Evolutionary conservation across 1,140 invertebrate genomes (phyloP).

Genomic region (Pachyrhynchus sulphureomaculatus): DNA sequence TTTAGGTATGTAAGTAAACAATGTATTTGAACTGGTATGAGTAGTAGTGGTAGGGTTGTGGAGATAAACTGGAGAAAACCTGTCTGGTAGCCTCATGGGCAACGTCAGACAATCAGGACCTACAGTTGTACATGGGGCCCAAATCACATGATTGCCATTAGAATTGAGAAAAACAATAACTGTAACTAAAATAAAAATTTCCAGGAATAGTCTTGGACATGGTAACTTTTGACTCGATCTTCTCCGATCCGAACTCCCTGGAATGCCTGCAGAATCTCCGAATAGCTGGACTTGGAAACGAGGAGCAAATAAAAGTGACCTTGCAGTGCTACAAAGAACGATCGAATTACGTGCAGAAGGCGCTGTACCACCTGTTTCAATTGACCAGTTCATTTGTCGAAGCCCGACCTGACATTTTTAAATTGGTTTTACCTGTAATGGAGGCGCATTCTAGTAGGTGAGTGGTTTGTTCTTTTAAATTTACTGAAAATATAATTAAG

Average conservation of each 20-base stretch:
- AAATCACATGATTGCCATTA: too few relatives aligned
- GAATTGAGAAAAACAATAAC: too few relatives aligned
- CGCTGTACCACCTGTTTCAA: slow-evolving; percentile 71
- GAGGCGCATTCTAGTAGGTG: slow-evolving; percentile 60
- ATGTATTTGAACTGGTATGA: too few relatives aligned
- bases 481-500: too few relatives aligned
- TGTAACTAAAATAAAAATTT: background rate
- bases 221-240: slow-evolving; percentile 41
- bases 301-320: slow-evolving; percentile 53
- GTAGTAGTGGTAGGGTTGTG: background rate
- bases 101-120: too few relatives aligned
- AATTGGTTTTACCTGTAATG: slow-evolving; percentile 72
- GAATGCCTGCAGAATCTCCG: slow-evolving; percentile 34
- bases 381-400: slow-evolving; percentile 51
- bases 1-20: slow-evolving; percentile 26
- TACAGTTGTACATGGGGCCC: too few relatives aligned
- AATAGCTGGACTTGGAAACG: slow-evolving; percentile 46
- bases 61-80: background rate
- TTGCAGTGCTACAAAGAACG: slow-evolving; percentile 61
- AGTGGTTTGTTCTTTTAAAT: too few relatives aligned
- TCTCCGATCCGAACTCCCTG: slow-evolving; percentile 28
- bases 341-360: slow-evolving; percentile 69
- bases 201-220: slow-evolving; percentile 44
- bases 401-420: slow-evolving; percentile 65
- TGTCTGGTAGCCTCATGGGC: too few relatives aligned